Percentiles rank a stretch among this genome's conserved stretches.
phyloP scores from a whole-genome alignment of 2,797 vertebrate genomes.

The Euthynnus affinis region DNA sequence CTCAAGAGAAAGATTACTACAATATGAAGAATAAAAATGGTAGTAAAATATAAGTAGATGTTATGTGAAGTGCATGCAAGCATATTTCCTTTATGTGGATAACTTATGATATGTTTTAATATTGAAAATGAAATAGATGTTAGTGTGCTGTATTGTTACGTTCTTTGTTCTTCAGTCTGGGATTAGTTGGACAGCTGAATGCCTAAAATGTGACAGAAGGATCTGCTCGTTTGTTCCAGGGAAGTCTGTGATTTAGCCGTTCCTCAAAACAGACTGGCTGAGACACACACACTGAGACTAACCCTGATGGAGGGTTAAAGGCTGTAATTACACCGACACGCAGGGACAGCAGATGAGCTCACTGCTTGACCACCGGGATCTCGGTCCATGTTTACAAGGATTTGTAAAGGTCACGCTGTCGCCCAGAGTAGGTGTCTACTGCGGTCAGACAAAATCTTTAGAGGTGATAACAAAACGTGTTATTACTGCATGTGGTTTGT shows the following conservation, averaged over 20 bases:
- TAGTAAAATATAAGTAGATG: too few relatives aligned
- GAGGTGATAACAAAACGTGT: constrained; percentile 4
- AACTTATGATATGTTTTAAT: too few relatives aligned
- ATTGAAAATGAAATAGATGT: too few relatives aligned
- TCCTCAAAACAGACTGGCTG: constrained; percentile 45
- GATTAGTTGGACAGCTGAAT: not conserved
- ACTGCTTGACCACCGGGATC: not conserved
- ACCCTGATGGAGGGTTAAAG: constrained; percentile 56
- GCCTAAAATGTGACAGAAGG: not conserved
- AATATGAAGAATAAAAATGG: too few relatives aligned
- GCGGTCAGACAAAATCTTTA: not conserved
- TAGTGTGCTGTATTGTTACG: not conserved
- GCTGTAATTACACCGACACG: constrained; percentile 59
- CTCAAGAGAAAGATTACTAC: too few relatives aligned
- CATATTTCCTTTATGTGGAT: too few relatives aligned
- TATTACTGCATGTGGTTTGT: not conserved
- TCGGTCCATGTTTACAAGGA: constrained; percentile 22
- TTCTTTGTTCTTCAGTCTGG: not conserved
- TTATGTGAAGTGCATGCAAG: not conserved
- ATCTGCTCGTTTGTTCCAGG: constrained; percentile 1
- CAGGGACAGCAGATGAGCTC: constrained; percentile 44
- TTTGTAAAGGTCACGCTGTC: constrained; percentile 24
- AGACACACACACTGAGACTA: constrained; percentile 10
- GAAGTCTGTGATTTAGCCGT: constrained; percentile 47
- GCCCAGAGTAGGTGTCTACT: not conserved